These are phyloP conservation scores for Gymnorhina tibicen DNA, from an alignment of 2,113 vertebrate genomes.

Conservation along the genomic window DNA sequence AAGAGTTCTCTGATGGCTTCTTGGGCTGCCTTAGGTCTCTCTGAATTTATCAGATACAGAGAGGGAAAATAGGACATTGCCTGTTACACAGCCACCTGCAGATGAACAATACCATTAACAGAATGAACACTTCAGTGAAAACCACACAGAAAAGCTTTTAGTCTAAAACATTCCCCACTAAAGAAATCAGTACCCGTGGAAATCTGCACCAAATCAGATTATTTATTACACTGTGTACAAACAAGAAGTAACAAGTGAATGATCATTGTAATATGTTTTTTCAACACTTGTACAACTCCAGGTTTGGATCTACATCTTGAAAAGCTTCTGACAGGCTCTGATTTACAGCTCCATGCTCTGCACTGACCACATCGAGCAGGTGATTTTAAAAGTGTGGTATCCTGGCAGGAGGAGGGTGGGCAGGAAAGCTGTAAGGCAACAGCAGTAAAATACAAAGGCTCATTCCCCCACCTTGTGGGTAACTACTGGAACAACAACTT, in stretches of 20 bases:
- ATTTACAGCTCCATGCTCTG: not conserved
- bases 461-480: conserved; percentile 62
- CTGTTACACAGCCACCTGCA: not conserved
- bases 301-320: not conserved
- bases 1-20: not conserved
- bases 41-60: not conserved
- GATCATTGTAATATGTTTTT: not conserved
- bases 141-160: not conserved
- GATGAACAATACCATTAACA: not conserved
- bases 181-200: not conserved
- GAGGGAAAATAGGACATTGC: not conserved
- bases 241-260: not conserved
- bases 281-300: not conserved
- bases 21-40: not conserved
- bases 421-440: not conserved
- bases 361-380: not conserved
- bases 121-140: not conserved
- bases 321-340: not conserved
- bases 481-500: conserved; percentile 4
- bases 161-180: not conserved
- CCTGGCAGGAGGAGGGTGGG: not conserved
- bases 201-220: not conserved
- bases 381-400: not conserved
- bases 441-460: conserved; percentile 1
- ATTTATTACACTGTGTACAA: not conserved